Evolutionary conservation across 2,797 vertebrate genomes (phyloP), one percentile per base, ranked within the genome.

Genomic region (Typhlichthys subterraneus): DNA sequence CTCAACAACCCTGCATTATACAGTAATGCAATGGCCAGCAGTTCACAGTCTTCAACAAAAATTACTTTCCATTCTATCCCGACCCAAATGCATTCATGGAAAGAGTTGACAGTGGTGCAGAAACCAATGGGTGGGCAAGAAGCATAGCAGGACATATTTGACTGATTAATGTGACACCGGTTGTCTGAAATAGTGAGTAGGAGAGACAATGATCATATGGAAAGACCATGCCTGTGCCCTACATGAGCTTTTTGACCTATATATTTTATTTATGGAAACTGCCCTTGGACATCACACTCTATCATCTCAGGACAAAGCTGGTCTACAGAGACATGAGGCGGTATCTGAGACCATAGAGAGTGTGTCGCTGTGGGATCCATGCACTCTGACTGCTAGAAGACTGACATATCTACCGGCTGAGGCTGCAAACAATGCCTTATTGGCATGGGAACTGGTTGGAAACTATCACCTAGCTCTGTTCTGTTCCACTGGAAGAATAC

Each of bases 381-480:
- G 65, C 5, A 65, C 75, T 77, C 45, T 76, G 82, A 23, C 58
- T 73, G 81, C 61, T 80, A 45, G 69, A 77, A 69, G 76, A 47
- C 49, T 62, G 63, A 85, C 69, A 59, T 61, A 58, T 77, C 69
- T 31, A 38, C 67, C 83, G 85, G 87, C 81, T 83, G 80, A 50
- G 63, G 63, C 33, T 38, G 33, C 33, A 5, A 7, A 38, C 33
- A 38, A 5, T 38, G 33, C 33, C 33, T 38, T 38, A 38, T 7
- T 38, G 76, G 79, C 77, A 74, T 86, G 80, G 76, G 82, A 85
- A 86, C 57, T 69, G 55, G 75, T 76, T 71, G 57, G 14, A 80
- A 77, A 81, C 72, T 52, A 53, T 72, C 59, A 73, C 77, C 51
- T 65, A 42, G 69, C 70, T 46, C 57, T 15, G 48, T n/a, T 7